A percentile compares a stretch with the other conserved stretches of the same genome.
phyloP scores from a whole-genome alignment of 2,888 invertebrate genomes.

The Watsonalla binaria region DNA sequence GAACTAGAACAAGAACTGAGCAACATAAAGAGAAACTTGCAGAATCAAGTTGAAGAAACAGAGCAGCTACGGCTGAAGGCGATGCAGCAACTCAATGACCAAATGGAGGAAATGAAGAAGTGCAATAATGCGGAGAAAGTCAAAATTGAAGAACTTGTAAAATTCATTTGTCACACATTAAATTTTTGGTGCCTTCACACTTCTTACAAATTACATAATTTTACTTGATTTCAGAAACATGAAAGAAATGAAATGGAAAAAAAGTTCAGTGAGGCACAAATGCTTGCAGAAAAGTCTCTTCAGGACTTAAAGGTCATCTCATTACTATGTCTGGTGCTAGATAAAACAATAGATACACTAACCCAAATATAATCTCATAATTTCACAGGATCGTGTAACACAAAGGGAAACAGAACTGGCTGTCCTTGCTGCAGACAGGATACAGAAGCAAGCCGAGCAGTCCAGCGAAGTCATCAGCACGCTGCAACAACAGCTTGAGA shows the following conservation, averaged over 20 bases:
- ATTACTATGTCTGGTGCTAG: background rate
- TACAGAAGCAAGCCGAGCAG: conserved; percentile 58
- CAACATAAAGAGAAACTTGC: conserved; percentile 54
- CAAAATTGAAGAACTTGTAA: conserved; percentile 58
- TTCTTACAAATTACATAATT: background rate
- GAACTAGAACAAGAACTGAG: conserved; percentile 56
- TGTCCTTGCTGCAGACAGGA: conserved; percentile 54
- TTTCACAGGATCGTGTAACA: conserved; percentile 41
- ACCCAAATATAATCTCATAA: too few relatives aligned
- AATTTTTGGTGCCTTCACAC: conserved; percentile 2
- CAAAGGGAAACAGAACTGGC: conserved; percentile 60
- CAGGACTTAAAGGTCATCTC: conserved; percentile 44
- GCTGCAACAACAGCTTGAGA: conserved; percentile 74
- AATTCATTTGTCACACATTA: conserved; percentile 3
- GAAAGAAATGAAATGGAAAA: conserved; percentile 58
- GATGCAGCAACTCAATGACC: conserved; percentile 47
- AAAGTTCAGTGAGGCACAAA: conserved; percentile 48
- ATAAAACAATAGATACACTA: too few relatives aligned
- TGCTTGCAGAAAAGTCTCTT: conserved; percentile 46
- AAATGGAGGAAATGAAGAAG: conserved; percentile 59
- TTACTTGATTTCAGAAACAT: conserved; percentile 36
- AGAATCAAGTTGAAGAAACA: conserved; percentile 57
- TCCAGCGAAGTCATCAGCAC: conserved; percentile 63
- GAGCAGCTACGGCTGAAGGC: conserved; percentile 56
- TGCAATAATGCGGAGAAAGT: conserved; percentile 54